Percentiles rank a stretch among this genome's conserved stretches.
Conservation (phyloP, 1,140 invertebrate genomes). For the Cherax destructor region DNA sequence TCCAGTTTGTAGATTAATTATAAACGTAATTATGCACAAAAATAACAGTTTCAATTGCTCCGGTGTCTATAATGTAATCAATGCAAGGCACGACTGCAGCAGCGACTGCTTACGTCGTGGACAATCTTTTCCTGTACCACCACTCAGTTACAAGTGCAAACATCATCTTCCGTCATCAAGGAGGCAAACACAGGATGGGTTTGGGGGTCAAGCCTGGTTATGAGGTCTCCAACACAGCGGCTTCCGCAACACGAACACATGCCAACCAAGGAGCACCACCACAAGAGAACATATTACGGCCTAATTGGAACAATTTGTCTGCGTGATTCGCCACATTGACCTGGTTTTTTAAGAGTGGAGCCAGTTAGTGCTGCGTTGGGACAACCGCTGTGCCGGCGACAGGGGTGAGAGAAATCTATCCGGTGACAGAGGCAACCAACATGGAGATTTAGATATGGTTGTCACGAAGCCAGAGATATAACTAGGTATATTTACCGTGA, state of each 20-base stretch:
- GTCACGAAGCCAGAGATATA: slow-evolving; percentile 7
- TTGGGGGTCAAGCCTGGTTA: background rate
- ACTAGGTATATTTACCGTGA: slow-evolving; percentile 69
- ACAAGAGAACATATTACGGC: background rate
- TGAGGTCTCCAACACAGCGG: slow-evolving; percentile 61
- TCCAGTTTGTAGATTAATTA: too few species aligned
- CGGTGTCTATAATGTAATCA: too few species aligned
- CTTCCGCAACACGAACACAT: slow-evolving; percentile 34
- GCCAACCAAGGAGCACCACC: background rate
- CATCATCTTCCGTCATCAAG: slow-evolving; percentile 1
- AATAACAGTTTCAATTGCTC: too few species aligned
- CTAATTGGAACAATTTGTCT: background rate
- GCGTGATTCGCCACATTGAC: background rate
- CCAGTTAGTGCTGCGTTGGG: background rate
- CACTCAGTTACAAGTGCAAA: background rate
- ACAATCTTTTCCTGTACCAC: background rate
- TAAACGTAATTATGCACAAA: too few species aligned
- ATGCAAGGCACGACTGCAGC: background rate
- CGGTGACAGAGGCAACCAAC: slow-evolving; percentile 15
- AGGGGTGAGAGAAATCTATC: slow-evolving; percentile 19
- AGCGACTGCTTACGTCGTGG: background rate
- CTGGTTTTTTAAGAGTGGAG: background rate
- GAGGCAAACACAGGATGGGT: background rate
- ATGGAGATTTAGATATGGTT: slow-evolving; percentile 15
- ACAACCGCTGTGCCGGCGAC: slow-evolving; percentile 33